These are phyloP conservation scores for Tetraodon nigroviridis DNA, from an alignment of 2,113 vertebrate genomes.

Conservation along the genomic window DNA sequence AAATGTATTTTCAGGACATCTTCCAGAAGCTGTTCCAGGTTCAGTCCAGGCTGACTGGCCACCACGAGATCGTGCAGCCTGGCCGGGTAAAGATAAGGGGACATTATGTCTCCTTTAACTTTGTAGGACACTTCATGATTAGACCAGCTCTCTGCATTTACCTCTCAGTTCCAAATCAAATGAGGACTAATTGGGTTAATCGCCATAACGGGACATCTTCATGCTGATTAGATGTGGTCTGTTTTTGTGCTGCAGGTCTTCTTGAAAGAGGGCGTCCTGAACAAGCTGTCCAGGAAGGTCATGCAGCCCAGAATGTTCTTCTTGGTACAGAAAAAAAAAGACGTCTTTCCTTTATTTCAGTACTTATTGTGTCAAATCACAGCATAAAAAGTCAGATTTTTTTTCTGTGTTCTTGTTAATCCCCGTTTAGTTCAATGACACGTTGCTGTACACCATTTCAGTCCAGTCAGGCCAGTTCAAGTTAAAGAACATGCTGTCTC, in stretches of 20 bases:
- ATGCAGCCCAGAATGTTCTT: conserved; percentile 99
- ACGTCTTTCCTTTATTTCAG: not conserved
- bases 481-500: conserved; percentile 89
- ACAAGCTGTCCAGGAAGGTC: conserved; percentile 94
- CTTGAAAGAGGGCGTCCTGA: conserved; percentile 92
- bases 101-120: too few relatives aligned
- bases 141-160: too few relatives aligned
- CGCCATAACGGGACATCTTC: not conserved
- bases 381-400: not conserved
- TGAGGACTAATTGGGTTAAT: not conserved
- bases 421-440: conserved; percentile 87
- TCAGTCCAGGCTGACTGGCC: conserved; percentile 87
- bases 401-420: conserved; percentile 5
- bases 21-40: conserved; percentile 97
- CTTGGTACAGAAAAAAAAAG: conserved; percentile 76
- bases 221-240: not conserved
- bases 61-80: conserved; percentile 93
- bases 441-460: conserved; percentile 88
- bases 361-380: not conserved
- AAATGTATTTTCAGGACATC: conserved; percentile 91
- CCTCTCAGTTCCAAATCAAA: not conserved
- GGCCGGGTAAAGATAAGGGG: conserved; percentile 77
- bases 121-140: too few relatives aligned
- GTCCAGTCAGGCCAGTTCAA: conserved; percentile 92
- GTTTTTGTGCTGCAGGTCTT: conserved; percentile 76